phyloP scores from a whole-genome alignment of 2,888 invertebrate genomes.

The Dermolepida albohirtum region DNA sequence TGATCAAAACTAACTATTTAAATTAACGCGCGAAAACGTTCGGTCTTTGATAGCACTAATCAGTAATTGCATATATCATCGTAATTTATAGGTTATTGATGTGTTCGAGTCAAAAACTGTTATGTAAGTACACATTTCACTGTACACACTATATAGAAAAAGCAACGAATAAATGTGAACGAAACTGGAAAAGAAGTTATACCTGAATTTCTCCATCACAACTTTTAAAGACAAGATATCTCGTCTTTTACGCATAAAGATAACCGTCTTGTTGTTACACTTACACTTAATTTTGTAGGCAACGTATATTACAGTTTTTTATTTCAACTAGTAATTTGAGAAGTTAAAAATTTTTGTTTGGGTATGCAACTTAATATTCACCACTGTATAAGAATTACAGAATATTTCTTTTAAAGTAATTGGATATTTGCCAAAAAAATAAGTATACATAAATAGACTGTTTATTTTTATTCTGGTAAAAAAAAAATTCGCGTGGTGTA shows the following conservation, averaged over 20 bases:
- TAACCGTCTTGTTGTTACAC: slow-evolving; percentile 2
- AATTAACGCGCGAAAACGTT: slow-evolving; percentile 39
- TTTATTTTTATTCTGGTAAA: too few species aligned
- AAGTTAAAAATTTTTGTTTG: background rate
- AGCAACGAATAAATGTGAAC: background rate
- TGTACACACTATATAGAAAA: background rate
- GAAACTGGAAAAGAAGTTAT: background rate
- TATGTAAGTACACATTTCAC: background rate
- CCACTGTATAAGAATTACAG: background rate
- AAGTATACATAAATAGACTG: too few species aligned
- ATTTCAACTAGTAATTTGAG: slow-evolving; percentile 28
- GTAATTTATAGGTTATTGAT: slow-evolving; percentile 21
- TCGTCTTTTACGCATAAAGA: slow-evolving; percentile 9
- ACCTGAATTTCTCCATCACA: slow-evolving; percentile 20
- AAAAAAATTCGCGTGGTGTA: too few species aligned
- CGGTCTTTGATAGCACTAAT: background rate
- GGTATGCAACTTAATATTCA: slow-evolving; percentile 16
- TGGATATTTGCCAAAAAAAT: too few species aligned
- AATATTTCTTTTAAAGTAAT: too few species aligned
- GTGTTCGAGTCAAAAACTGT: background rate
- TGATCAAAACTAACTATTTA: slow-evolving; percentile 22
- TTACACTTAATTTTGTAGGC: slow-evolving; percentile 19
- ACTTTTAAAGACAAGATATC: slow-evolving; percentile 5
- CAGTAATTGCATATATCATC: background rate
- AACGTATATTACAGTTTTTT: slow-evolving; percentile 34